Conservation (phyloP, 2,888 invertebrate species). For the Cantharis rufa region DNA sequence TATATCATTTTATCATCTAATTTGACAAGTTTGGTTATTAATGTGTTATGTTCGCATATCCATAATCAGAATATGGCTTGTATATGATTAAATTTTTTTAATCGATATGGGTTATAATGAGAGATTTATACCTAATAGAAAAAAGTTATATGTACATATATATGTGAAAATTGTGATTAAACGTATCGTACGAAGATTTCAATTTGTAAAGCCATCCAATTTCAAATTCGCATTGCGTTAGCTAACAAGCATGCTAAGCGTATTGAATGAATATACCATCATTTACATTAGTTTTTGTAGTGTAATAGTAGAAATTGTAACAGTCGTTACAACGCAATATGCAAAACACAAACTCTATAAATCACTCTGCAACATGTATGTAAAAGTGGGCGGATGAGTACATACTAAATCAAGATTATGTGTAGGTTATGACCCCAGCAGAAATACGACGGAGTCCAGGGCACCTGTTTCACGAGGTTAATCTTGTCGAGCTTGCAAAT, state of each 20-base stretch:
- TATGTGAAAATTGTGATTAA: neutral
- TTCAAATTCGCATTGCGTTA: neutral
- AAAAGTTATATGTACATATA: neutral
- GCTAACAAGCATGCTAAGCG: slow-evolving; percentile 2
- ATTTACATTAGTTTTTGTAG: slow-evolving; percentile 38
- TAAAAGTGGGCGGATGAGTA: slow-evolving; percentile 38
- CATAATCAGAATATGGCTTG: neutral
- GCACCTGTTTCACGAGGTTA: slow-evolving; percentile 68
- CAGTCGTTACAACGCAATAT: slow-evolving; percentile 33
- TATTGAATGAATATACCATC: slow-evolving; percentile 4
- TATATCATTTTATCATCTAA: neutral
- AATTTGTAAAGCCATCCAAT: neutral
- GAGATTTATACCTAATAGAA: neutral
- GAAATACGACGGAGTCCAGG: slow-evolving; percentile 66
- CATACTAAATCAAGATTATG: slow-evolving; percentile 34
- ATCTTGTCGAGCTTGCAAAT: slow-evolving; percentile 59
- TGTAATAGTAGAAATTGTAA: slow-evolving; percentile 6
- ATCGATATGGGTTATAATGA: neutral
- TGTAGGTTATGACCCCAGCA: slow-evolving; percentile 67
- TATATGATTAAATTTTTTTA: neutral
- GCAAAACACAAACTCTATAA: slow-evolving; percentile 38
- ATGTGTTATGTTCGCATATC: neutral
- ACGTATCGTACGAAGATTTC: neutral
- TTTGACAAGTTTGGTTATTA: neutral
- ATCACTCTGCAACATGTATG: slow-evolving; percentile 42